Evolutionary conservation across 2,888 invertebrate species (phyloP), one percentile per base, ranked within the genome.

Genomic region (Dasypolia templi): DNA sequence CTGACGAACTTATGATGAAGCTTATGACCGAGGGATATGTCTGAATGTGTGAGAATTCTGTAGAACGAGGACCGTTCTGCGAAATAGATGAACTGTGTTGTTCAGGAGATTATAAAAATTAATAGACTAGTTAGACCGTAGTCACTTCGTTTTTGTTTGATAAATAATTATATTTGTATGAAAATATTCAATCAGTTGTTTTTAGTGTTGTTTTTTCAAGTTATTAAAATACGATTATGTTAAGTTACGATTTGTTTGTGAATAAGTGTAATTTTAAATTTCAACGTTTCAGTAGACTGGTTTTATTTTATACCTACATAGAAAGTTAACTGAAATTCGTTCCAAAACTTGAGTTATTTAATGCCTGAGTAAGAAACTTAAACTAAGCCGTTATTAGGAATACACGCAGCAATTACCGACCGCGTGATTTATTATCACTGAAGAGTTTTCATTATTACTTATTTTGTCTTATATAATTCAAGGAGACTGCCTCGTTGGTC

Each of bases 361-460:
- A 12, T 56, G 7, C 19, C 11, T 11, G 17, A 51, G 44, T 58
- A n/a, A 44, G 77, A 11, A 68, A 75, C 53, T 79, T 49, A 63
- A 63, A 42, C 62, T 3, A 9, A 77, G n/a, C 14, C 49, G 44
- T 62, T 62, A 62, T 63, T 51, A 64, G 32, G 46, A 14, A 26
- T 71, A 51, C 44, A 51, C 49, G 56, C 42, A 56, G n/a, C n/a
- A 56, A 62, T 79, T 79, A 58, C 14, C n/a, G 17, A 32, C 29
- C 35, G 19, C 42, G n/a, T 56, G 72, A 62, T 72, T 76, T 79
- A 79, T 71, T 56, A 55, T 19, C 32, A n/a, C 42, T n/a, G 9
- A 79, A 71, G 42, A 62, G 19, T 62, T 75, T 70, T 70, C 49
- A 70, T 70, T 70, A 70, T 53, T 51, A 71, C 42, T 42, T 29